phyloP scores from a whole-genome alignment of 2,113 vertebrate genomes.

The Peromyscus leucopus region DNA sequence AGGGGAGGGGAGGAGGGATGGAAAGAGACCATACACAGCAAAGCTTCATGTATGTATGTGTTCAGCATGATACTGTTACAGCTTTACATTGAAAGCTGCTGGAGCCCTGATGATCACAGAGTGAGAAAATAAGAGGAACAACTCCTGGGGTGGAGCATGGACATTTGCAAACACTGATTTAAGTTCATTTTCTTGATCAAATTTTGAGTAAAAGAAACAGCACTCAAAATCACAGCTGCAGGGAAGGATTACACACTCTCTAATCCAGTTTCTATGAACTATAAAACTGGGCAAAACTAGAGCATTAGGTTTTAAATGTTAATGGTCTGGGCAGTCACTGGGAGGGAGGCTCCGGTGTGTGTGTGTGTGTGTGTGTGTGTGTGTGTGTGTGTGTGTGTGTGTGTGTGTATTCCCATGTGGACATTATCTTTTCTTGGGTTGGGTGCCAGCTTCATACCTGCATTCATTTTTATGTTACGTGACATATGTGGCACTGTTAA shows the following conservation, averaged over 20 bases:
- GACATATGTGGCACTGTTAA: background rate
- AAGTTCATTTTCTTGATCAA: background rate
- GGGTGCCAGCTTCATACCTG: background rate
- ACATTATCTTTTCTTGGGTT: background rate
- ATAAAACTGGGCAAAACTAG: background rate
- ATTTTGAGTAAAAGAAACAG: background rate
- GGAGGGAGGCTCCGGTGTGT: background rate
- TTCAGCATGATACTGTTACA: background rate
- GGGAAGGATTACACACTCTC: background rate
- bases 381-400: no score
- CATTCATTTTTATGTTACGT: background rate
- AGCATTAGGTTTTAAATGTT: background rate
- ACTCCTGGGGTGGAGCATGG: background rate
- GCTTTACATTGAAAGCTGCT: background rate
- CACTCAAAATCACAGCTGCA: background rate
- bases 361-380: no score
- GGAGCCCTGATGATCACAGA: background rate
- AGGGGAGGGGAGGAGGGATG: background rate
- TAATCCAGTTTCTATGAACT: background rate
- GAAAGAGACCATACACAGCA: background rate
- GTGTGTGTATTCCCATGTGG: background rate
- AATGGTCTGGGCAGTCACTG: background rate
- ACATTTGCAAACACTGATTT: background rate
- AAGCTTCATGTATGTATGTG: background rate
- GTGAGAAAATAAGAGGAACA: background rate